Base-by-base conservation (phyloP, 2,888 invertebrate species). In the Thalpophila matura region DNA sequence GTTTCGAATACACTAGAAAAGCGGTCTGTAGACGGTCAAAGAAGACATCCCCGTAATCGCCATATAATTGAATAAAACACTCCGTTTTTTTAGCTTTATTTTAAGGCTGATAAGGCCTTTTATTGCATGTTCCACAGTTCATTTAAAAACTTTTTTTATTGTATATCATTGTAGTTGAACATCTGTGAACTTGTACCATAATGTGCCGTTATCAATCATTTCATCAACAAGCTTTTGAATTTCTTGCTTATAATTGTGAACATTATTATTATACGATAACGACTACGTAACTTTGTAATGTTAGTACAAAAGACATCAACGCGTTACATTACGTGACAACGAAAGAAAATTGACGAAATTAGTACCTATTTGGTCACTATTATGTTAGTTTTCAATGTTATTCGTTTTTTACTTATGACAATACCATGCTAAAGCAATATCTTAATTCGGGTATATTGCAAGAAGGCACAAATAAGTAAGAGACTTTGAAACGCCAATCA, bases 251-350 rank as follows among this genome's bases (percentile, higher is more conserved):
- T 56, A 10, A 26, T 43, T 29, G 4, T 24, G 33, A 14, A 2
- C 1, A 33, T 43, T 12, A 27, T 31, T 26, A 26, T 42, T 40
- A 22, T 6, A 20, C 12, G 5, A 3, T 18, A 12, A 4, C 24
- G 6, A 29, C 26, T 31, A 6, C 9, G 18, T n/a, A n/a, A 60
- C 3, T 5, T 42, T 10, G 1, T 24, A 3, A 27, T 29, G 10
- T 9, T 29, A n/a, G 20, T 61, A 56, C 55, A 56, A 76, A 76
- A 76, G 78, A 76, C 74, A 70, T 77, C 60, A 77, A 76, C 78
- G 78, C 70, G 42, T 12, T 38, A 27, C 0, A 10, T 6, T 4
- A 4, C 0, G 9, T 0, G 2, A 1, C 2, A 9, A 14, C 6
- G 6, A 16, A 42, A 3, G 1, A 5, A 12, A 10, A 20, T n/a